These are phyloP conservation scores for Monochamus alternatus DNA, from an alignment of 2,888 invertebrate species.

Conservation along the genomic window DNA sequence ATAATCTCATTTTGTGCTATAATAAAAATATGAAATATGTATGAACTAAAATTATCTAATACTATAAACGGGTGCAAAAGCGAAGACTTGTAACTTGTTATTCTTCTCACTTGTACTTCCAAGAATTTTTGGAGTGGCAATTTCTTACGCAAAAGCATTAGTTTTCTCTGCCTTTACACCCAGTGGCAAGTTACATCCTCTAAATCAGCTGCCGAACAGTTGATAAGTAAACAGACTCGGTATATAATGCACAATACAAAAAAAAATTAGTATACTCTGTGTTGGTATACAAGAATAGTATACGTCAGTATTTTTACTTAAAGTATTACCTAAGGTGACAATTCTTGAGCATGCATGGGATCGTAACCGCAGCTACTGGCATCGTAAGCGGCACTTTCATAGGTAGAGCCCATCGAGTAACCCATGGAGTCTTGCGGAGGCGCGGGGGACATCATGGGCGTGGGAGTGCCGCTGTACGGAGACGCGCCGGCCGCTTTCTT, in stretches of 20 bases:
- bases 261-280: slow-evolving; percentile 40
- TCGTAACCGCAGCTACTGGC: slow-evolving; percentile 93
- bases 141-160: too few relatives aligned
- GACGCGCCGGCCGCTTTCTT: slow-evolving; percentile 93
- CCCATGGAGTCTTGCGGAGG: slow-evolving; percentile 94
- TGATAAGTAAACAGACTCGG: slow-evolving; percentile 26
- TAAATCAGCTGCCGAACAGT: slow-evolving; percentile 20
- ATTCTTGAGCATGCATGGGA: slow-evolving; percentile 90
- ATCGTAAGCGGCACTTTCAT: slow-evolving; percentile 91
- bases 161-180: too few relatives aligned
- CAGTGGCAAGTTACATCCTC: slow-evolving; percentile 11
- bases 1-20: slow-evolving; percentile 26
- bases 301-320: slow-evolving; percentile 6
- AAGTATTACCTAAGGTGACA: slow-evolving; percentile 73
- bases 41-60: slow-evolving; percentile 21
- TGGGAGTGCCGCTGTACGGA: slow-evolving; percentile 88
- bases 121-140: too few relatives aligned
- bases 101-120: too few relatives aligned
- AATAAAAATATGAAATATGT: slow-evolving; percentile 22
- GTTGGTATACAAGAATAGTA: slow-evolving; percentile 38
- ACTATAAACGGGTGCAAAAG: slow-evolving; percentile 12
- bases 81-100: too few relatives aligned
- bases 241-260: slow-evolving; percentile 43
- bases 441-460: slow-evolving; percentile 96
- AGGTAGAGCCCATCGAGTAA: slow-evolving; percentile 93